Conservation (phyloP, 2,797 vertebrate species). For the Danio choprae region DNA sequence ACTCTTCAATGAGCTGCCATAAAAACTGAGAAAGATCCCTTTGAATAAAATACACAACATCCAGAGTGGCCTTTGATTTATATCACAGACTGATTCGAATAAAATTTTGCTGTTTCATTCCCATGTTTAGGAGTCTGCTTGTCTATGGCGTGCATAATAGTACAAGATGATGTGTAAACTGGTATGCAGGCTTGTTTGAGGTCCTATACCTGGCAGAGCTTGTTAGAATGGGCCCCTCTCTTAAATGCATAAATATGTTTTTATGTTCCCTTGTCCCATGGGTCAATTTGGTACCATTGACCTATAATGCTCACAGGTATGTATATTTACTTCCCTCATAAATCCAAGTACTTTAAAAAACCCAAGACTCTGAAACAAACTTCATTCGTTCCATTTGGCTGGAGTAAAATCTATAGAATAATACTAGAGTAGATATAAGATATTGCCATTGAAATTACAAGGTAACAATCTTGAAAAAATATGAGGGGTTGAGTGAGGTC, state of each 20-base stretch:
- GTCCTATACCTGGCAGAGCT: constrained; percentile 20
- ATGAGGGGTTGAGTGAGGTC: not conserved
- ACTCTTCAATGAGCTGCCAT: constrained; percentile 49
- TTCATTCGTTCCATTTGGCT: not conserved
- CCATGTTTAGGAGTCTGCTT: constrained; percentile 15
- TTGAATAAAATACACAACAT: constrained; percentile 21
- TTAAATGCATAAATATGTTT: constrained; percentile 20
- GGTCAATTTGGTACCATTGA: constrained; percentile 26
- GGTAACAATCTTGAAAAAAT: not conserved
- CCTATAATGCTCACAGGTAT: not conserved
- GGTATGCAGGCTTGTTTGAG: constrained; percentile 3
- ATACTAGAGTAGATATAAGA: not conserved
- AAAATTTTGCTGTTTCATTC: not conserved
- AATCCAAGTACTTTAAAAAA: constrained; percentile 13
- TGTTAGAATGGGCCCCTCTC: constrained; percentile 21
- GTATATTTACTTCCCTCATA: constrained; percentile 7
- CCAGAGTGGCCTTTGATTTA: constrained; percentile 30
- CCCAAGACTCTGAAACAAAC: not conserved
- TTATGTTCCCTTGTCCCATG: not conserved
- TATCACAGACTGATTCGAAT: constrained; percentile 14
- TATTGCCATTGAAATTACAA: not conserved
- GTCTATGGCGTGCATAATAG: constrained; percentile 14
- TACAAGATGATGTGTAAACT: constrained; percentile 7
- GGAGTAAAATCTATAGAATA: not conserved
- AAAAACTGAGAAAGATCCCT: constrained; percentile 41